Base-by-base conservation (phyloP, 2,797 vertebrate species). In the Caiman crocodilus region DNA sequence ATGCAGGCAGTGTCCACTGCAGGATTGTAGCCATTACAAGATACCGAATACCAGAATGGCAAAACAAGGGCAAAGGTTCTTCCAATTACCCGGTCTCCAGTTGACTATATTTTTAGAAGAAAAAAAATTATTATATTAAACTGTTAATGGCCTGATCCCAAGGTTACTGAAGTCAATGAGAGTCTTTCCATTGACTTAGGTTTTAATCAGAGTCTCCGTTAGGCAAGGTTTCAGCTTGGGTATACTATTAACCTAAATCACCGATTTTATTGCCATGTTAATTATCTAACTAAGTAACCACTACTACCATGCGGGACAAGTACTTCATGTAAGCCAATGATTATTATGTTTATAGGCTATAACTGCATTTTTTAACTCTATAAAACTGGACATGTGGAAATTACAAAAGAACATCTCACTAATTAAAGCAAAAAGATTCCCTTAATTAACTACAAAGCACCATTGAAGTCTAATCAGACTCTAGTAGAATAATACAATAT, bases 321-420 rank as follows among this genome's bases (percentile, higher is more conserved):
- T 92, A 87, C 91, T 94, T 95, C 92, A 88, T 95, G 89, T 71
- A 81, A 95, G 67, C 76, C 0, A 1, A 89, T 87, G 82, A 96
- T 96, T 95, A 95, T 83, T 90, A 85, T 93, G 80, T 57, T 84
- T 88, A 17, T 60, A n/a, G 74, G 79, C 82, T 96, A 94, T 95
- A 92, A 93, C 81, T 94, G 74, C 76, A 74, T 91, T 97, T 96
- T 87, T 86, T 95, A 94, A 86, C 95, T 93, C 95, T 95, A 92
- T 97, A 96, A 96, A 97, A 94, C 86, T 4, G 23, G 93, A 94
- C 90, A 97, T 91, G 93, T 56, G 28, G 94, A 97, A 97, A 97
- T 26, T 67, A 77, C 84, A 89, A 84, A 84, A 97, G 89, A 71
- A 97, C 97, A 97, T 96, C 82, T 89, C 88, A 92, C 89, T 96